These are phyloP conservation scores for Tipula vernalis DNA, from an alignment of 2,888 invertebrate species.

Conservation along the genomic window DNA sequence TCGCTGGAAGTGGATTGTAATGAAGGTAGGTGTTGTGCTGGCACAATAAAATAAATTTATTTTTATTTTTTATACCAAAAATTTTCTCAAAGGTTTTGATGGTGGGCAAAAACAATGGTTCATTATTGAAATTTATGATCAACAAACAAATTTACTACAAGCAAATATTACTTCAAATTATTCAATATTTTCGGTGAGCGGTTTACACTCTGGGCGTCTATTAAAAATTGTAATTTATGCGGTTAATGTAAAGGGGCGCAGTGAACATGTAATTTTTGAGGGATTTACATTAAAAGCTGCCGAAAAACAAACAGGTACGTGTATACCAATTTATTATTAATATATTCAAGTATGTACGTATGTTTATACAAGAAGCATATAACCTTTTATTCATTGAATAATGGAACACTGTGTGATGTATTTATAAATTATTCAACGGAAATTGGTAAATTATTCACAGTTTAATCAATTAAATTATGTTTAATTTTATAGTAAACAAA, in stretches of 20 bases:
- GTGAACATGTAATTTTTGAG: conserved; percentile 55
- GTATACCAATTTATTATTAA: background rate
- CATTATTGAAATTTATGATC: conserved; percentile 58
- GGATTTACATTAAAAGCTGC: conserved; percentile 63
- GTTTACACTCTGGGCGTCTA: conserved; percentile 63
- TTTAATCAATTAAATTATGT: background rate
- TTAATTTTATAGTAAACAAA: too few species aligned
- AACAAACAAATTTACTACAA: conserved; percentile 44
- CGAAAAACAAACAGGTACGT: conserved; percentile 59
- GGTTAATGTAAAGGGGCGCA: conserved; percentile 69
- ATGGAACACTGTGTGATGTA: background rate
- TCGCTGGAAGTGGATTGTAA: conserved; percentile 62
- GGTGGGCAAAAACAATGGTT: conserved; percentile 64
- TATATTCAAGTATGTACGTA: background rate
- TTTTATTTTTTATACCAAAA: conserved; percentile 9
- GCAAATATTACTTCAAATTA: conserved; percentile 55
- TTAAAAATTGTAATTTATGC: conserved; percentile 71
- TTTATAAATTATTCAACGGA: background rate
- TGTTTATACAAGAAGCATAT: background rate
- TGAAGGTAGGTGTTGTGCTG: conserved; percentile 33
- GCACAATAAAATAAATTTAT: conserved; percentile 10
- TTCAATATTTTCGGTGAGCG: conserved; percentile 63
- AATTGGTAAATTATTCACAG: background rate
- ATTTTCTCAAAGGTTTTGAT: conserved; percentile 44
- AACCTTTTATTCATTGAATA: background rate